A percentile compares a stretch with the other conserved stretches of the same genome.
Evolutionary conservation across 2,113 vertebrate genomes (phyloP).

Genomic region (Pseudopodoces humilis): DNA sequence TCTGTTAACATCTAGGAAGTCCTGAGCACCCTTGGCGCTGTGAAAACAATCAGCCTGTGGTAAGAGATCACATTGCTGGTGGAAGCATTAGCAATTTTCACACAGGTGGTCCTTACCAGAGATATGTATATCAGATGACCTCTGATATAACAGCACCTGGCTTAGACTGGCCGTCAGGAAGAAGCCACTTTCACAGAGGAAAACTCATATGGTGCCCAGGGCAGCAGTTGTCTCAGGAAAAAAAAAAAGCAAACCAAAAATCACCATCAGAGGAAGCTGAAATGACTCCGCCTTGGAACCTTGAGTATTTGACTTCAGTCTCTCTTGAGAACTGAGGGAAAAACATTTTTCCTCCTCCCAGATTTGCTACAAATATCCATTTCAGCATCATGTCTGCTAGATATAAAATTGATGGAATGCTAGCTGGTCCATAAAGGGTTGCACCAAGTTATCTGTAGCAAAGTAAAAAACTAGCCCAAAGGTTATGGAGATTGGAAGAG

Average conservation of each 20-base stretch:
- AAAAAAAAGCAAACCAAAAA: not conserved
- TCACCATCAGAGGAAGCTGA: slow-evolving; percentile 37
- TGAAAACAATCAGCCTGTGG: slow-evolving; percentile 32
- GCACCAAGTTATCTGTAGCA: slow-evolving; percentile 95
- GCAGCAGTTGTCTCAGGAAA: slow-evolving; percentile 40
- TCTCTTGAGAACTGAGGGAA: slow-evolving; percentile 47
- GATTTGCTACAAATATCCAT: slow-evolving; percentile 67
- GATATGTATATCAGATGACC: not conserved
- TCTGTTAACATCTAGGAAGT: slow-evolving; percentile 41
- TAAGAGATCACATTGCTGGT: slow-evolving; percentile 50
- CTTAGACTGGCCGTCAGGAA: slow-evolving; percentile 2
- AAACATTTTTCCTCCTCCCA: slow-evolving; percentile 31
- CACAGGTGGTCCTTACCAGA: slow-evolving; percentile 40
- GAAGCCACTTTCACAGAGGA: slow-evolving; percentile 54
- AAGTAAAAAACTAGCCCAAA: slow-evolving; percentile 99
- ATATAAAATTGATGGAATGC: slow-evolving; percentile 98
- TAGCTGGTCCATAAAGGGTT: slow-evolving; percentile 95
- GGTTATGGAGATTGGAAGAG: slow-evolving; percentile 97
- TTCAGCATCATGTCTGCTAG: slow-evolving; percentile 74
- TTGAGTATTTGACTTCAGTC: slow-evolving; percentile 32
- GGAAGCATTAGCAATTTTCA: slow-evolving; percentile 44
- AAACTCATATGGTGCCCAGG: slow-evolving; percentile 40
- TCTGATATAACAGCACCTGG: slow-evolving; percentile 14
- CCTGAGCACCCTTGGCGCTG: slow-evolving; percentile 55
- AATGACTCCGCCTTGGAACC: slow-evolving; percentile 54